Conservation (phyloP, 2,888 invertebrate species). For the Drosophila anomelani region DNA sequence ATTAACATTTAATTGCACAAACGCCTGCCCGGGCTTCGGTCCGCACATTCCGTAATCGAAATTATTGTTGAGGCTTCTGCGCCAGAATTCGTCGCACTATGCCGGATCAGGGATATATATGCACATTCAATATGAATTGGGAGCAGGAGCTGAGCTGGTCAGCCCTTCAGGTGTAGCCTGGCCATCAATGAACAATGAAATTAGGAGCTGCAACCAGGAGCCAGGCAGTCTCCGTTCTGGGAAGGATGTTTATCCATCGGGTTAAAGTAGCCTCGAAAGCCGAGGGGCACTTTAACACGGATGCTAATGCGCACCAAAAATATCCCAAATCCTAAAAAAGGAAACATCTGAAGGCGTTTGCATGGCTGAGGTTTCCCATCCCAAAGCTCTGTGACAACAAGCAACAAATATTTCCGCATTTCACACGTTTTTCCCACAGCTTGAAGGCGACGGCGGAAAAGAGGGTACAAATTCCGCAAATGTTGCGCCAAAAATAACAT, state of each 20-base stretch:
- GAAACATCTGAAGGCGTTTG: constrained; percentile 59
- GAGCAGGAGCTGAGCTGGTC: background rate
- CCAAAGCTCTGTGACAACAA: constrained; percentile 51
- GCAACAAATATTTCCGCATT: constrained; percentile 67
- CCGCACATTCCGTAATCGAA: constrained; percentile 57
- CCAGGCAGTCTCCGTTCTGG: background rate
- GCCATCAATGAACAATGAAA: constrained; percentile 42
- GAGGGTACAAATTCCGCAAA: constrained; percentile 59
- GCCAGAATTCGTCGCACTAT: constrained; percentile 27
- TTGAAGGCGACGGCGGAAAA: constrained; percentile 5
- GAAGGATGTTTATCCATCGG: constrained; percentile 27
- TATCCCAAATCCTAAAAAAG: constrained; percentile 11
- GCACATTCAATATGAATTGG: background rate
- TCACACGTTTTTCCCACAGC: constrained; percentile 58
- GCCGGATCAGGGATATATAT: constrained; percentile 35
- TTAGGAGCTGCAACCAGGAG: constrained; percentile 21
- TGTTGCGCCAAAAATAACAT: constrained; percentile 73
- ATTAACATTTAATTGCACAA: constrained; percentile 76
- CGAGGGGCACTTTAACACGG: constrained; percentile 53
- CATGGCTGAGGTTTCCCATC: constrained; percentile 52
- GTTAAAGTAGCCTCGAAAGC: constrained; percentile 32
- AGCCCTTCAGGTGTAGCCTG: constrained; percentile 17
- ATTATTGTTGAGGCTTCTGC: constrained; percentile 53
- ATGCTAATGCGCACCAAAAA: constrained; percentile 44
- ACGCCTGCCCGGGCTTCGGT: constrained; percentile 48